Base-by-base conservation (phyloP, 1,140 invertebrate species). In the Andricus grossulariae region DNA sequence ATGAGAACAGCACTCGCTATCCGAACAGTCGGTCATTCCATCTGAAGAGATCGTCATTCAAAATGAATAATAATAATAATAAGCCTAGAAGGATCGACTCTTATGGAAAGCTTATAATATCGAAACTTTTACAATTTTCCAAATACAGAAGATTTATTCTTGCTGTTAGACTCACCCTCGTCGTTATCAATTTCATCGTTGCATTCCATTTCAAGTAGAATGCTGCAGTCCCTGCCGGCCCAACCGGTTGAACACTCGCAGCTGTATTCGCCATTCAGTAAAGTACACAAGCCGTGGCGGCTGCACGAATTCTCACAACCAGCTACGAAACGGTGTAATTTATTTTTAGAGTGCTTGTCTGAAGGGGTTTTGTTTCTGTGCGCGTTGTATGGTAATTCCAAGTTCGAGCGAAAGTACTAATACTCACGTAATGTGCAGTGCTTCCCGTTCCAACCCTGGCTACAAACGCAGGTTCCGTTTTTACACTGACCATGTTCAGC, bases 1-100 rank as follows among this genome's bases (percentile, higher is more conserved):
- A 85, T 95, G 94, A 73, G 94, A 94, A 92, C 96, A 97, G 90
- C 98, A 99, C 92, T 99, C 99, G 85, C 97, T 98, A 92, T 99
- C 99, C 50, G 97, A 97, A 92, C 99, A 99, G 93, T 99, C 99
- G 72, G 95, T 94, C 93, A 99, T 96, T 75, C 98, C 98, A 94
- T 99, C 99, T 99, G 88, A 18, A 77, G 77, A 45, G 32, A 50
- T 72, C 52, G 52, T 57, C 21, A 74, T 72, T 55, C n/a, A 45
- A 16, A 66, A 66, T 10, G n/a, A 66, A 32, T 54, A 18, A 66
- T 66, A 66, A 15, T 39, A 5, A 21, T 66, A 15, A 66, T 66
- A 21, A 39, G 15, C 21, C 54, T 21, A 8, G 25, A 15, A 16
- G 21, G 25, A 45, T 66, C 16, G 39, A 66, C 45, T 72, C 18